A percentile compares a stretch with the other conserved stretches of the same genome.
Evolutionary conservation across 2,797 vertebrate species (phyloP).

Genomic region (Lithobates sylvaticus): DNA sequence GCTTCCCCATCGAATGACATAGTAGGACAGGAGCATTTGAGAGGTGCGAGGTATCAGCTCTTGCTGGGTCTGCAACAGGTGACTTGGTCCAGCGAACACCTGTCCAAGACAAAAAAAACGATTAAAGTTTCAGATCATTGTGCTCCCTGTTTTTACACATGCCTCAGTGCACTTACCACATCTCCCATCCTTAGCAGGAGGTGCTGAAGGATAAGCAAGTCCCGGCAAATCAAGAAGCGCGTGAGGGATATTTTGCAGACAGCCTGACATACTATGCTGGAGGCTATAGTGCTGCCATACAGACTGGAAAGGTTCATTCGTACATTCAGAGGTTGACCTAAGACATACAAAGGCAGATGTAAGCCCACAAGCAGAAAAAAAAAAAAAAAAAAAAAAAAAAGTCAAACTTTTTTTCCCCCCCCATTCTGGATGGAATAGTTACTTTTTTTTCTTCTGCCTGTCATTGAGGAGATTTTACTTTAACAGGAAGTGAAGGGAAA

Average conservation of each 20-base stretch:
- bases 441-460: no score
- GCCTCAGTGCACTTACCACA: constrained; percentile 75
- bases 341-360: neutral
- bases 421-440: no score
- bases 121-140: neutral
- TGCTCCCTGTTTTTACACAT: neutral
- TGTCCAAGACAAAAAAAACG: constrained; percentile 61
- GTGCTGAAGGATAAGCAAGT: constrained; percentile 91
- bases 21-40: constrained; percentile 88
- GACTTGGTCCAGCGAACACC: constrained; percentile 82
- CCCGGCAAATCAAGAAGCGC: constrained; percentile 88
- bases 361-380: neutral
- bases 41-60: constrained; percentile 90
- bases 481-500: no score
- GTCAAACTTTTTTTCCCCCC: no score
- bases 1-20: constrained; percentile 87
- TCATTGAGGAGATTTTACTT: no score
- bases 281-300: constrained; percentile 80
- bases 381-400: neutral
- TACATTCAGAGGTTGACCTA: constrained; percentile 80
- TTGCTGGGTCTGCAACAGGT: constrained; percentile 90
- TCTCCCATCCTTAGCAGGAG: constrained; percentile 85
- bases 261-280: constrained; percentile 80
- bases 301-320: constrained; percentile 87
- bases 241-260: constrained; percentile 83